Evolutionary conservation across 1,140 invertebrate species (phyloP), one percentile per base, ranked within the genome.

Genomic region (Aphaenogaster floridana): DNA sequence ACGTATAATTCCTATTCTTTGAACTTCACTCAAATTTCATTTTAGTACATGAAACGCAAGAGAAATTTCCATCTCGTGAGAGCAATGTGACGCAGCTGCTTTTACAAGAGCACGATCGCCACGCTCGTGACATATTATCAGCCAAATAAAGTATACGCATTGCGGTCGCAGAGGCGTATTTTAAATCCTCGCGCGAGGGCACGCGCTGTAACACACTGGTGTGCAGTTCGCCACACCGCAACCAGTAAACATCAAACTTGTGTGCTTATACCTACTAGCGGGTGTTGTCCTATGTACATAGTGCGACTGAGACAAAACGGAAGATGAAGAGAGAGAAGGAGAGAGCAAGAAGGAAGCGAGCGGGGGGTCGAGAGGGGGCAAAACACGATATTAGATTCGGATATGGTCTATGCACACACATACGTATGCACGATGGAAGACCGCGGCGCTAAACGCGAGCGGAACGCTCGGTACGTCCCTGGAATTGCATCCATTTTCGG

Each of bases 401-500:
- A 90, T 76, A 54, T 45, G 71, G 77, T 39, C 61, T 42, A 63
- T 69, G 81, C 89, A 81, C 63, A 78, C 21, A 77, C 52, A 57
- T 83, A 86, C 63, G 72, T 84, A 88, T 77, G 39, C n/a, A 88
- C 45, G 87, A 42, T 28, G 83, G 89, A 90, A 91, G 90, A 91
- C 86, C 89, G 74, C 87, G 72, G 79, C 36, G 64, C 72, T 91
- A 91, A 91, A 80, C 72, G 90, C 89, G 87, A 61, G 59, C 72
- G 90, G 89, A 91, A 91, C 89, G 90, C 87, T 84, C 72, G 87
- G 89, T 91, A 91, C 90, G 90, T 85, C 83, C 78, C 64, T 91
- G 90, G 90, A 91, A 91, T 91, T 91, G 89, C 90, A 91, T 88
- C 89, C 72, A 91, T 91, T 91, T 91, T 91, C 90, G 77, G 86